Conservation (phyloP, 2,113 vertebrate species). For the Desmodus rotundus region DNA sequence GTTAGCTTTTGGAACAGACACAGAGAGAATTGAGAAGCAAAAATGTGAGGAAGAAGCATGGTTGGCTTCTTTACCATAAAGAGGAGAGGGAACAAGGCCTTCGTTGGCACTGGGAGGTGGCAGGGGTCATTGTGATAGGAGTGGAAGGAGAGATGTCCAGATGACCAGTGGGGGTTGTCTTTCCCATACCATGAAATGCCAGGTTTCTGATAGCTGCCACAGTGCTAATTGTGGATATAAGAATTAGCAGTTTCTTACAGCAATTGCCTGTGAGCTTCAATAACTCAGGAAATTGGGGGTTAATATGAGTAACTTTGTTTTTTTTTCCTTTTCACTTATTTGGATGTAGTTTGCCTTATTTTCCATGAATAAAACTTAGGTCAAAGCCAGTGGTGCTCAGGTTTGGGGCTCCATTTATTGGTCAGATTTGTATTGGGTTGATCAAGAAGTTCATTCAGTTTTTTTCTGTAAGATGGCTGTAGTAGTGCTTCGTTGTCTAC, state of each 20-base stretch:
- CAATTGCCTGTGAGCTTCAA: background rate
- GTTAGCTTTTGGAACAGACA: conserved; percentile 11
- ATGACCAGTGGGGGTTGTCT: background rate
- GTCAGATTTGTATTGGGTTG: background rate
- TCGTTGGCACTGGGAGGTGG: background rate
- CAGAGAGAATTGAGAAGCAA: background rate
- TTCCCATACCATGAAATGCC: background rate
- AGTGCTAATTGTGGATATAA: background rate
- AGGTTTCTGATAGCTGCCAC: background rate
- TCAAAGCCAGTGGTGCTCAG: background rate
- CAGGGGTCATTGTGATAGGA: background rate
- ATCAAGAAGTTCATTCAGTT: too few relatives aligned
- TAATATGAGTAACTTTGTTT: background rate
- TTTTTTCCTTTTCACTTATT: background rate
- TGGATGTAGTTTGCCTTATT: background rate
- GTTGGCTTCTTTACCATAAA: background rate
- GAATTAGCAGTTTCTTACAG: background rate
- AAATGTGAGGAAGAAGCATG: background rate
- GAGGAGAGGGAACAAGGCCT: background rate
- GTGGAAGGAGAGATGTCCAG: background rate
- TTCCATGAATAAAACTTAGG: background rate
- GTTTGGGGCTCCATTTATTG: background rate
- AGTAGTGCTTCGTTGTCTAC: too few relatives aligned
- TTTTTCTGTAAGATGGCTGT: too few relatives aligned
- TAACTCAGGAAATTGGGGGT: background rate